Evolutionary conservation across 2,113 vertebrate genomes (phyloP).

Genomic region (Scomber scombrus): DNA sequence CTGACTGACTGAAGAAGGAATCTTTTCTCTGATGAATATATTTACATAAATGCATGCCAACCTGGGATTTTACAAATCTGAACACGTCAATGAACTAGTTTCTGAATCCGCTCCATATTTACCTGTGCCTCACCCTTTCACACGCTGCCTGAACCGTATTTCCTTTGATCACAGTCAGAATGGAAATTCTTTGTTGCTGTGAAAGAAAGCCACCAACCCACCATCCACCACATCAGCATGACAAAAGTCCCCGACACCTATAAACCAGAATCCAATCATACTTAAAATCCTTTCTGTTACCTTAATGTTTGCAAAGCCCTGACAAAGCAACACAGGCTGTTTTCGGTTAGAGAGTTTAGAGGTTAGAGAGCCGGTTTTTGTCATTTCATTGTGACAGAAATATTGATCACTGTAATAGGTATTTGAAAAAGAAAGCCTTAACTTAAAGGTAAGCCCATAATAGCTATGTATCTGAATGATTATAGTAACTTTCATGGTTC

Average conservation of each 20-base stretch:
- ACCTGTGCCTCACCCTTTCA: constrained; percentile 70
- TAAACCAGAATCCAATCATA: constrained; percentile 17
- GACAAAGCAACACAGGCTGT: not conserved
- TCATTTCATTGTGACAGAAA: not conserved
- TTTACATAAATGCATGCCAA: constrained; percentile 38
- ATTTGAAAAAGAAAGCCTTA: too few species aligned
- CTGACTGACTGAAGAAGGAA: not conserved
- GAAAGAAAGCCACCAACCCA: constrained; percentile 25
- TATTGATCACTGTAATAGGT: too few species aligned
- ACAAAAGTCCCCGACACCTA: constrained; percentile 22
- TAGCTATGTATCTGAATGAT: not conserved
- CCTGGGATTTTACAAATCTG: constrained; percentile 81
- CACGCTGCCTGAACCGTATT: constrained; percentile 48
- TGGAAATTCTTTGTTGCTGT: constrained; percentile 13
- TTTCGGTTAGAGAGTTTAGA: not conserved
- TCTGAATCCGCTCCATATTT: constrained; percentile 70
- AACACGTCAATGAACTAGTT: constrained; percentile 51
- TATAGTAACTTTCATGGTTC: not conserved
- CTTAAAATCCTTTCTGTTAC: not conserved
- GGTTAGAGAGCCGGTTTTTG: not conserved
- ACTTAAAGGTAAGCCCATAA: not conserved
- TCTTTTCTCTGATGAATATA: constrained; percentile 28
- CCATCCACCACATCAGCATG: constrained; percentile 60
- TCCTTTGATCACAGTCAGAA: constrained; percentile 33
- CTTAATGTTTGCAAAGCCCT: constrained; percentile 20